These are phyloP conservation scores for Phaenicophaeus curvirostris DNA, from an alignment of 2,797 vertebrate genomes.

Conservation along the genomic window DNA sequence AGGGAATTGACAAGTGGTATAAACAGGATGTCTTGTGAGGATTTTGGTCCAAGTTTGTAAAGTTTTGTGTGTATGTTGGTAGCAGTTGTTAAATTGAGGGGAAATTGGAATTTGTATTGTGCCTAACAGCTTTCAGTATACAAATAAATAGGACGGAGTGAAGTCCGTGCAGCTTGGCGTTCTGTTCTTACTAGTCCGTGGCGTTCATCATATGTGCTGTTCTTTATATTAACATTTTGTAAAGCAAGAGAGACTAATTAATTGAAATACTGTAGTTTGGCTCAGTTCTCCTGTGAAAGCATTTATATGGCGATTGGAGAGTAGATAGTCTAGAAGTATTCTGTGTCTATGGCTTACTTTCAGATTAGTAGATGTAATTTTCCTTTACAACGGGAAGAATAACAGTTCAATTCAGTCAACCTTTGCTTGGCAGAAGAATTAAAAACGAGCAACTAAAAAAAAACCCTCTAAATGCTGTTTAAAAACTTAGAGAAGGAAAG, in stretches of 20 bases:
- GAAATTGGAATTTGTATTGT: neutral
- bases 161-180: neutral
- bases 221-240: neutral
- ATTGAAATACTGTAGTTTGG: neutral
- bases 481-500: neutral
- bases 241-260: neutral
- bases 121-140: neutral
- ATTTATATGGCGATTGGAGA: neutral
- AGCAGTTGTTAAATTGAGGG: neutral
- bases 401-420: neutral
- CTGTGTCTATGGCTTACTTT: neutral
- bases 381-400: neutral
- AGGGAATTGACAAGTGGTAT: neutral
- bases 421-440: neutral
- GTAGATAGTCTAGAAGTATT: neutral
- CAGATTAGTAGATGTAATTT: neutral
- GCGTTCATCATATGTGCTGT: neutral
- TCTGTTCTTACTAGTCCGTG: neutral
- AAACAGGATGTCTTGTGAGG: neutral
- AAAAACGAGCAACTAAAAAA: neutral
- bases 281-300: neutral
- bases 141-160: neutral
- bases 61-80: neutral
- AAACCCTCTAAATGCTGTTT: neutral
- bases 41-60: neutral